Evolutionary conservation across 2,888 invertebrate genomes (phyloP), one percentile per base, ranked within the genome.

Genomic region (Galeopsomyia nigrocyanea): DNA sequence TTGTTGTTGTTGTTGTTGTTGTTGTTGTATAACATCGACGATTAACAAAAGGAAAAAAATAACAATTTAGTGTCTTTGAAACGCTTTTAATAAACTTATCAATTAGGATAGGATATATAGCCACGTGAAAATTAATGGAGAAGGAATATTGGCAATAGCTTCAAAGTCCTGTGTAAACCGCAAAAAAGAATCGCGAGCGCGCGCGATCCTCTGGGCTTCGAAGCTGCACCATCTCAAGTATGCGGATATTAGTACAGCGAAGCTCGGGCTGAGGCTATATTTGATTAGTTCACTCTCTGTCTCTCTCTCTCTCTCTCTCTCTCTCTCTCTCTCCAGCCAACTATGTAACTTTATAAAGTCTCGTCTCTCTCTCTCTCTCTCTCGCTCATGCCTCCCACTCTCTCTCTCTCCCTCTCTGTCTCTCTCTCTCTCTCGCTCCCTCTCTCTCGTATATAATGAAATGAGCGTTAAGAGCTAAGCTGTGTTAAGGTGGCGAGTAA

Each of bases 301-400:
- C 56, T 50, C 21, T 58, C 19, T 58, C 26, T 13, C 60, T 31
- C 13, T 17, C 47, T n/a, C 61, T 21, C n/a, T 53, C 62, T 19
- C 50, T 62, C 31, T n/a, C n/a, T n/a, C n/a, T n/a, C 63, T 19
- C 60, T 67, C 17, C 17, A 46, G 62, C 62, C 63, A 73, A 73
- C 73, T 68, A 65, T 73, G 73, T 68, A 73, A 68, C 73, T 73
- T 68, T 60, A 73, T 73, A 68, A 64, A 64, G 57, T 56, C 31
- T 55, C 19, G 56, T 50, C 56, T 50, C 21, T 58, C 19, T 58
- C 26, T 13, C 60, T 31, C 13, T 17, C 47, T n/a, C 61, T 21
- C n/a, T 53, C 62, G 13, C 50, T 62, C 31, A 5, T 31, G 31
- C 31, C 7, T n/a, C n/a, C n/a, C 31, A 7, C n/a, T 57, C n/a